Percentiles rank a stretch among this genome's conserved stretches.
phyloP scores from a whole-genome alignment of 2,888 invertebrate genomes.

The Gandaritis pyraliata region DNA sequence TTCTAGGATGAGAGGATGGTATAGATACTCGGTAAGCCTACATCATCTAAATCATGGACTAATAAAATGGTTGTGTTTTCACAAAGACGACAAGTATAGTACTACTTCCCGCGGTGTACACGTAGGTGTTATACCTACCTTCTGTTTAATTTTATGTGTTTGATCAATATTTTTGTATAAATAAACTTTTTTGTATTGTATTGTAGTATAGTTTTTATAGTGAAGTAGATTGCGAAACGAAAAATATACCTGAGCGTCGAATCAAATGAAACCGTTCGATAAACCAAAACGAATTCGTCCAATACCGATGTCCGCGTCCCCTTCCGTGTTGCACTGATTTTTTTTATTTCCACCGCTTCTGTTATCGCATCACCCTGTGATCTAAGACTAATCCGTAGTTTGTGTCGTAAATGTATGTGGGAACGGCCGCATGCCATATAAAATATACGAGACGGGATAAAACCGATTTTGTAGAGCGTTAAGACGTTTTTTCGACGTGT shows the following conservation, averaged over 20 bases:
- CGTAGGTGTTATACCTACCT: too few species aligned
- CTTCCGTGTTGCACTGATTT: constrained; percentile 26
- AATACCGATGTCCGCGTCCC: constrained; percentile 27
- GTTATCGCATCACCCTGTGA: constrained; percentile 59
- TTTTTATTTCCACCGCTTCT: constrained; percentile 24
- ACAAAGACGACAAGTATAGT: too few species aligned
- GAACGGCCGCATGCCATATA: constrained; percentile 70
- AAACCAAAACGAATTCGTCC: constrained; percentile 26
- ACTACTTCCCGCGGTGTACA: too few species aligned
- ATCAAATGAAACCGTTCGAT: constrained; percentile 20
- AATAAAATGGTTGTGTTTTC: too few species aligned
- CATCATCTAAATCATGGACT: too few species aligned
- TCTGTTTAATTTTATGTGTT: too few species aligned
- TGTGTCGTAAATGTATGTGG: constrained; percentile 77
- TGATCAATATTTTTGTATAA: too few species aligned
- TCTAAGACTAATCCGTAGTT: constrained; percentile 71
- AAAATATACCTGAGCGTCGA: not conserved
- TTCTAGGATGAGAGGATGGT: too few species aligned
- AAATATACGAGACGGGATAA: constrained; percentile 47
- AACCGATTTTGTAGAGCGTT: constrained; percentile 1
- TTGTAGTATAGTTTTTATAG: too few species aligned
- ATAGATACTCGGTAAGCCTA: too few species aligned
- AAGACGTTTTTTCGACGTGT: not conserved
- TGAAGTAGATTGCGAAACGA: too few species aligned
- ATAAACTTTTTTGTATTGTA: too few species aligned